These are phyloP conservation scores for Campodea augens DNA, from an alignment of 1,140 invertebrate genomes.

Conservation along the genomic window DNA sequence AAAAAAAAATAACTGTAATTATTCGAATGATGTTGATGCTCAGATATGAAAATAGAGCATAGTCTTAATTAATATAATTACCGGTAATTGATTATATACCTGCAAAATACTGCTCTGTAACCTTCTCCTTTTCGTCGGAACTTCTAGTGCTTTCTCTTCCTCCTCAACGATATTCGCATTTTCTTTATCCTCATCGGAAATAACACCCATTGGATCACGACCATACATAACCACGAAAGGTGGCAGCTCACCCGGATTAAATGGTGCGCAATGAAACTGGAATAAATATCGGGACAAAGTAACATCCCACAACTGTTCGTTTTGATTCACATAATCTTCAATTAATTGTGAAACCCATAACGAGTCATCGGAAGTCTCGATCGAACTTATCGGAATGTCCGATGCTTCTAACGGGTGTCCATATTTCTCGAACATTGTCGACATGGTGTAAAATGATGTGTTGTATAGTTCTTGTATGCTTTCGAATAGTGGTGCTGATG, in stretches of 20 bases:
- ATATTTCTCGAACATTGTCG: conserved; percentile 5
- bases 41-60: too few relatives aligned
- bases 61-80: too few relatives aligned
- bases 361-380: conserved; percentile 12
- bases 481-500: conserved; percentile 14
- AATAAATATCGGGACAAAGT: conserved; percentile 18
- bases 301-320: conserved; percentile 16
- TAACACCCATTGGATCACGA: conserved; percentile 13
- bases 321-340: conserved; percentile 13
- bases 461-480: conserved; percentile 14
- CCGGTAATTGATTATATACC: too few relatives aligned
- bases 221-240: conserved; percentile 17
- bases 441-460: conserved; percentile 11
- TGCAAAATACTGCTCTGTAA: conserved; percentile 11
- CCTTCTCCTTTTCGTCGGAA: conserved; percentile 11
- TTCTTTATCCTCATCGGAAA: conserved; percentile 16
- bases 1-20: too few relatives aligned
- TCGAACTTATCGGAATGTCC: conserved; percentile 12
- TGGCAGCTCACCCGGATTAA: conserved; percentile 4
- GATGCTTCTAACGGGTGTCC: conserved; percentile 9
- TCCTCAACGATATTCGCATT: conserved; percentile 15
- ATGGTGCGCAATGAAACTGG: conserved; percentile 14
- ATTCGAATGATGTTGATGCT: too few relatives aligned
- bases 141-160: conserved; percentile 13
- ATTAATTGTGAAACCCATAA: conserved; percentile 15